Percentiles rank a stretch among this genome's conserved stretches.
Conservation (phyloP, 2,797 vertebrate species). For the Paratrypauchen microcephalus region DNA sequence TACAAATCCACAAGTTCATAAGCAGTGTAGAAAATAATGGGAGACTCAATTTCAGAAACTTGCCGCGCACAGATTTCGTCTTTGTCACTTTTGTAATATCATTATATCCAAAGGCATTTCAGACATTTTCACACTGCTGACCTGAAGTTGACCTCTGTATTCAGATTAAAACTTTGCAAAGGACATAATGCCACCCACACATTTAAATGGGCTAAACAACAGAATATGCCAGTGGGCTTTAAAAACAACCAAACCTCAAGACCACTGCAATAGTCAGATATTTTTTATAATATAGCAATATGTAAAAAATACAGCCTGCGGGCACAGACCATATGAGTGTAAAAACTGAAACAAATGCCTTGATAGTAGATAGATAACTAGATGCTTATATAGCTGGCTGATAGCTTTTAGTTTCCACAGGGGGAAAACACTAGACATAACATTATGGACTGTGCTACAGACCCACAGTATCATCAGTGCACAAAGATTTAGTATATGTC, state of each 20-base stretch:
- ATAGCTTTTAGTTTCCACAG: no score
- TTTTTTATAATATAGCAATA: background rate
- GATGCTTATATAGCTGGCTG: no score
- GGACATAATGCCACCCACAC: slow-evolving; percentile 54
- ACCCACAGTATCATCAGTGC: no score
- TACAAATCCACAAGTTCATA: background rate
- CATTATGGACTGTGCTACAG: no score
- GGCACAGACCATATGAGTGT: slow-evolving; percentile 21
- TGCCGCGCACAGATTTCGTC: no score
- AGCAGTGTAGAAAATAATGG: background rate
- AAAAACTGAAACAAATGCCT: no score
- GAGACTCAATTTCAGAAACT: background rate
- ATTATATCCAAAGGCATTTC: slow-evolving; percentile 57
- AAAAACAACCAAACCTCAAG: slow-evolving; percentile 35
- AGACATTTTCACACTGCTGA: slow-evolving; percentile 44
- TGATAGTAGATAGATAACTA: no score
- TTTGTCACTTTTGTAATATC: slow-evolving; percentile 32
- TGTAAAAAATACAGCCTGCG: slow-evolving; percentile 19
- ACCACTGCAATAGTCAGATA: slow-evolving; percentile 24
- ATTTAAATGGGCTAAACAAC: slow-evolving; percentile 42
- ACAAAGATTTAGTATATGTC: no score
- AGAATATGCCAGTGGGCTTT: slow-evolving; percentile 24
- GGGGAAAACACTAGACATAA: no score
- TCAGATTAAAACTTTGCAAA: slow-evolving; percentile 18
- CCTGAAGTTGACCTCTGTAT: slow-evolving; percentile 37